These are phyloP conservation scores for Exocentrus adspersus DNA, from an alignment of 2,888 invertebrate species.

Conservation along the genomic window DNA sequence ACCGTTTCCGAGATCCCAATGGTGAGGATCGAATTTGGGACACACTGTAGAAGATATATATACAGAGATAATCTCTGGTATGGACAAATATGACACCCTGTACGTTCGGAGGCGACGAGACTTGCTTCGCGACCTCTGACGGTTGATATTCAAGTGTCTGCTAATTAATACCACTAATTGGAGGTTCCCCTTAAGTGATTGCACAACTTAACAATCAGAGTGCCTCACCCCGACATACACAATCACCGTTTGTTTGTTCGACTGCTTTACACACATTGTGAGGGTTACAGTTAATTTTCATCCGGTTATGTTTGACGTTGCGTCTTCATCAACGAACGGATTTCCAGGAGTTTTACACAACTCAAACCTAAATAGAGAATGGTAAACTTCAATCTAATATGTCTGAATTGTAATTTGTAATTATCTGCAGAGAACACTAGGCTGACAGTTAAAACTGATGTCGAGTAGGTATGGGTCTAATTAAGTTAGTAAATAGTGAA, in stretches of 20 bases:
- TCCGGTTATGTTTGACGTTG: slow-evolving; percentile 36
- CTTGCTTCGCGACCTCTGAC: slow-evolving; percentile 49
- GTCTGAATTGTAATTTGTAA: slow-evolving; percentile 32
- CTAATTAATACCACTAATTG: slow-evolving; percentile 64
- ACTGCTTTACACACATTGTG: slow-evolving; percentile 45
- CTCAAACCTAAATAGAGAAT: slow-evolving; percentile 23
- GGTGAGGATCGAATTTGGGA: too few species aligned
- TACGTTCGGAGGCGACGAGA: not conserved
- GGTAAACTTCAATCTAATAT: slow-evolving; percentile 40
- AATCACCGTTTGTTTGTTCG: slow-evolving; percentile 28
- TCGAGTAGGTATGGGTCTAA: slow-evolving; percentile 23
- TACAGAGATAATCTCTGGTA: too few species aligned
- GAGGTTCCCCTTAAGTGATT: slow-evolving; percentile 57
- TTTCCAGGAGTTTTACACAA: slow-evolving; percentile 18
- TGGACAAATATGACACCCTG: not conserved
- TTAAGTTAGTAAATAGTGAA: slow-evolving; percentile 23
- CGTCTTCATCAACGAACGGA: slow-evolving; percentile 33
- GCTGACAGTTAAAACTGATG: slow-evolving; percentile 25
- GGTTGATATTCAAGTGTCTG: slow-evolving; percentile 62
- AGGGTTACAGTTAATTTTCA: slow-evolving; percentile 49
- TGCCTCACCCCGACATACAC: not conserved
- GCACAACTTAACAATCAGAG: slow-evolving; percentile 33
- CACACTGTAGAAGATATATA: too few species aligned
- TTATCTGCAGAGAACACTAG: slow-evolving; percentile 25
- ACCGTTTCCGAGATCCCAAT: too few species aligned